Base-by-base conservation (phyloP, 92 coral and sea anemone species). In the Zoanthus gigantus region DNA sequence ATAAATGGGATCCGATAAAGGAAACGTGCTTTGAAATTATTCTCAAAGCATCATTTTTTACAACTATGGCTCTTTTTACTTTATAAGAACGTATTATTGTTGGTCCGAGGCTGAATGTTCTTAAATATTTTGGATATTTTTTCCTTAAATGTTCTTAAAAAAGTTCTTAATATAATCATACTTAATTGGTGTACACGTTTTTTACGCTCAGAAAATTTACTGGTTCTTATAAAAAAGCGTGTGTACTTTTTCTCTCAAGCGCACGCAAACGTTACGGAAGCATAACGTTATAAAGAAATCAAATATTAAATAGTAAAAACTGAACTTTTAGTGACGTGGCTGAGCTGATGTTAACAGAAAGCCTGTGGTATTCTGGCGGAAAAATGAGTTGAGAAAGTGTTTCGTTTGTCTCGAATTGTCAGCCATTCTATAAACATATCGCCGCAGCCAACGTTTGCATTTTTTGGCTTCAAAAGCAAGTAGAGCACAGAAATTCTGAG, bases 391-490 rank as follows among this genome's bases (percentile, higher is more conserved):
- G 61, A 0, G 52, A 8, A 47, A 47, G 52, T 47, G 52, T 47
- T 47, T 47, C 4, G 0, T 47, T 47, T 47, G 52, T 47, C 52
- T 47, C 52, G 52, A 47, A 47, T 47, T 47, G 52, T 47, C 52
- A 47, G 52, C 52, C 52, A 47, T 47, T 47, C 52, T 47, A 47
- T 9, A 7, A 65, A 65, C 71, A n/a, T 69, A 45, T 69, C 74
- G 16, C 74, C 46, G 45, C 74, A 69, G 74, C 74, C 74, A 69
- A 69, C 74, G 46, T 45, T 69, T 69, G 16, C 74, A 69, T 29
- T 69, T 69, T 69, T 0, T 29, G 74, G 74, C 6, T 30, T 69
- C 44, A 69, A 69, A 13, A 30, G 17, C 45, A 69, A 69, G 74
- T 69, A 30, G 9, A 63, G 11, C 71, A 63, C 30, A 63, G 30